These are phyloP conservation scores for Aphodius sticticus DNA, from an alignment of 2,888 invertebrate genomes.

Conservation along the genomic window DNA sequence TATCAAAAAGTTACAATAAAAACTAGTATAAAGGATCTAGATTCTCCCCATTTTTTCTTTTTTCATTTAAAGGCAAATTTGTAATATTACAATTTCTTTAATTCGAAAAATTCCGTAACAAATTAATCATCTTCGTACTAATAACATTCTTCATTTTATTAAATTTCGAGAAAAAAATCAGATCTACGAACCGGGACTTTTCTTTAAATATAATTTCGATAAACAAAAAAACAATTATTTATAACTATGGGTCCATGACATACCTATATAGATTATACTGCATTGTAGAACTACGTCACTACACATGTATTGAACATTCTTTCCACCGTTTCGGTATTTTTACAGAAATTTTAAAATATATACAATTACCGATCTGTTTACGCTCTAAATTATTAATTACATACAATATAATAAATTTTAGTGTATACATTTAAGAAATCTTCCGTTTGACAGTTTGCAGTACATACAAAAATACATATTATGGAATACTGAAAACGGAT, in stretches of 20 bases:
- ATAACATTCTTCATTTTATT: not conserved
- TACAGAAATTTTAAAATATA: conserved; percentile 34
- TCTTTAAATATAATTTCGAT: not conserved
- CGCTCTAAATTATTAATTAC: conserved; percentile 10
- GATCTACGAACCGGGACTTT: not conserved
- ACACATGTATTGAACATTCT: conserved; percentile 55
- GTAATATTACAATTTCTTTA: not conserved
- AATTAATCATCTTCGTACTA: conserved; percentile 6
- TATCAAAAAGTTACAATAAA: not conserved
- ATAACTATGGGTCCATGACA: conserved; percentile 57
- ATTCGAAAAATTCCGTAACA: not conserved
- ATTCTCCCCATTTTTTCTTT: not conserved
- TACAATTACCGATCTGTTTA: conserved; percentile 17
- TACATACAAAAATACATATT: conserved; percentile 18
- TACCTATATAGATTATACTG: conserved; percentile 58
- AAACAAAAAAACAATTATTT: conserved; percentile 34
- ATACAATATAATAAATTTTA: not conserved
- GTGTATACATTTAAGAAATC: conserved; percentile 31
- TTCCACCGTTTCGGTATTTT: conserved; percentile 33
- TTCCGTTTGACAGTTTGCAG: conserved; percentile 34
- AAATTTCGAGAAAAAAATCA: conserved; percentile 20
- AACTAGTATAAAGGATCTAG: not conserved
- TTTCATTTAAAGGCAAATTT: not conserved
- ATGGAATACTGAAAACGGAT: not conserved
- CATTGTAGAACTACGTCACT: conserved; percentile 56